Evolutionary conservation across 1,140 invertebrate genomes (phyloP).

Genomic region (Pogonus chalceus): DNA sequence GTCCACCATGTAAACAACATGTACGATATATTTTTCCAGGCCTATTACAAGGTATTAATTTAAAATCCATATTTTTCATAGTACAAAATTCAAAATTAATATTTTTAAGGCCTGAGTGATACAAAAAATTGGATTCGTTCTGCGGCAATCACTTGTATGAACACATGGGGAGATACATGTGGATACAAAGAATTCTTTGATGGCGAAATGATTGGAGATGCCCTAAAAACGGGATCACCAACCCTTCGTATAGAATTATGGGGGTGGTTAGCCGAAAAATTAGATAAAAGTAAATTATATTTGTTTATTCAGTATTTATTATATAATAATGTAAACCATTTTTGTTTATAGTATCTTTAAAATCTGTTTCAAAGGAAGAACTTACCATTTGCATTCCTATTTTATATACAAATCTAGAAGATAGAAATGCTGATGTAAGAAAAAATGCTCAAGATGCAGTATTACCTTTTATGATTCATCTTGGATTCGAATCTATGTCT

Average conservation of each 20-base stretch:
- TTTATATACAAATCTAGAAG: conserved; percentile 78
- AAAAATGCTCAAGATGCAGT: conserved; percentile 84
- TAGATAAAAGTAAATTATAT: conserved; percentile 52
- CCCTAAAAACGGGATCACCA: conserved; percentile 74
- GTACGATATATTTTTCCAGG: conserved; percentile 72
- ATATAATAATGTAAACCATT: neutral
- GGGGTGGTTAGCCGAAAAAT: conserved; percentile 71
- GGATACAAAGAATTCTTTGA: conserved; percentile 77
- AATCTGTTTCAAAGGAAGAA: conserved; percentile 71
- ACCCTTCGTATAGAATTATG: conserved; percentile 70
- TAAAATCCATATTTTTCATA: neutral
- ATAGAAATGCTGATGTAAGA: conserved; percentile 82
- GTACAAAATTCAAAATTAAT: conserved; percentile 9
- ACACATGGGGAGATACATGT: conserved; percentile 71
- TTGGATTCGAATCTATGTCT: conserved; percentile 74
- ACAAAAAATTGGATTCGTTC: conserved; percentile 65
- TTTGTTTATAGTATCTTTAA: conserved; percentile 44
- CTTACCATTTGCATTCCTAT: conserved; percentile 64
- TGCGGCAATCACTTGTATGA: conserved; percentile 68
- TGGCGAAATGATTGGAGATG: conserved; percentile 79
- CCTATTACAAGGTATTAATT: conserved; percentile 59
- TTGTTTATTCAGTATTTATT: conserved; percentile 10
- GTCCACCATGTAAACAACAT: conserved; percentile 68
- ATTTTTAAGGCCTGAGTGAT: conserved; percentile 45
- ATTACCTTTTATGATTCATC: conserved; percentile 85